A percentile compares a stretch with the other conserved stretches of the same genome.
phyloP scores from a whole-genome alignment of 2,797 vertebrate genomes.

The Dallia pectoralis region DNA sequence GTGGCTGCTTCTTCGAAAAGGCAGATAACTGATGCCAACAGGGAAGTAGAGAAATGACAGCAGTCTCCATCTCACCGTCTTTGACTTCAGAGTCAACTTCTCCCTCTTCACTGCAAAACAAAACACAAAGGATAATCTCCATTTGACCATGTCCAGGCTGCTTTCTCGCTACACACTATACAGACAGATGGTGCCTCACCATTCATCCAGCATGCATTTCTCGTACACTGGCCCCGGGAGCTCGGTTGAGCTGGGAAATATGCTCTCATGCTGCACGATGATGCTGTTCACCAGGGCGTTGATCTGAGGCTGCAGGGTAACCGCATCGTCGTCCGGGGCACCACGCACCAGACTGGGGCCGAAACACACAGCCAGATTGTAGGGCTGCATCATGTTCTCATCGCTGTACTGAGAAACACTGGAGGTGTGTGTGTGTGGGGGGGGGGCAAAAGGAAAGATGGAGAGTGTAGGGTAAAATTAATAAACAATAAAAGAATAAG shows the following conservation, averaged over 20 bases:
- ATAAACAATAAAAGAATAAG: background rate
- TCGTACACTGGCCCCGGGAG: conserved; percentile 82
- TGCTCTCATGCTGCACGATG: conserved; percentile 76
- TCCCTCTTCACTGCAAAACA: conserved; percentile 66
- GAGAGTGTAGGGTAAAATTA: background rate
- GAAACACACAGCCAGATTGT: conserved; percentile 90
- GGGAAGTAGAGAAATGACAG: rapidly evolving
- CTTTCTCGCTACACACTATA: background rate
- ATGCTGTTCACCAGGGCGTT: conserved; percentile 82
- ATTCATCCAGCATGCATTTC: conserved; percentile 82
- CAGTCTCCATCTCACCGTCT: conserved; percentile 58
- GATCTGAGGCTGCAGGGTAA: conserved; percentile 80
- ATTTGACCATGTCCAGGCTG: background rate
- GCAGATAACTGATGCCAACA: background rate
- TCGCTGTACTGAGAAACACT: conserved; percentile 90
- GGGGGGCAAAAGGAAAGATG: background rate
- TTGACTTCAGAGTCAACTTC: conserved; percentile 70
- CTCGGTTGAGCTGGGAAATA: conserved; percentile 74
- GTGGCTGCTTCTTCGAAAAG: background rate
- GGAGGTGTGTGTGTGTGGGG: background rate
- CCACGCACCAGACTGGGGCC: conserved; percentile 85
- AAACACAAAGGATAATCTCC: conserved; percentile 3
- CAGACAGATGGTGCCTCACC: conserved; percentile 56
- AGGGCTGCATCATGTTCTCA: conserved; percentile 94
- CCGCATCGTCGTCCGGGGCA: conserved; percentile 70